Percentiles rank a stretch among this genome's conserved stretches.
These are phyloP conservation scores for Tenthredo distinguenda DNA, from an alignment of 2,888 invertebrate species.

Conservation along the genomic window DNA sequence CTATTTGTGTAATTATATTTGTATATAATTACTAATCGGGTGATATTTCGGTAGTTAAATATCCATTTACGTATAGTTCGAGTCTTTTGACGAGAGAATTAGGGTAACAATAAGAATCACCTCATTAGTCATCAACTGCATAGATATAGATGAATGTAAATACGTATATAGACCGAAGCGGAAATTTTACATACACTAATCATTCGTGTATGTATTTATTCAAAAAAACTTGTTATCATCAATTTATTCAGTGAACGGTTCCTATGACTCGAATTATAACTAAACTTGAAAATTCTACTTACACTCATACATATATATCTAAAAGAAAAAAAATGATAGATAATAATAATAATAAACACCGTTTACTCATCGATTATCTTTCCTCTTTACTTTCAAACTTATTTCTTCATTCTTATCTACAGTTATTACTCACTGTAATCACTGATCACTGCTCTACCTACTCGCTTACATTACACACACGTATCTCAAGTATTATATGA, in stretches of 20 bases:
- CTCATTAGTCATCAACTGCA: background rate
- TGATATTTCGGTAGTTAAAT: background rate
- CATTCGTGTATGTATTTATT: no score
- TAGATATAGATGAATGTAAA: no score
- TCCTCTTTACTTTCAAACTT: background rate
- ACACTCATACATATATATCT: background rate
- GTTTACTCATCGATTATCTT: background rate
- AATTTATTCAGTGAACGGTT: no score
- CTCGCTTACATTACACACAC: background rate
- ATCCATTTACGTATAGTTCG: no score
- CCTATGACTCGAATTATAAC: no score
- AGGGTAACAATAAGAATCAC: background rate
- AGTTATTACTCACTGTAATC: constrained; percentile 1
- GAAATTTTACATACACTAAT: no score
- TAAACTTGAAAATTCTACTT: no score
- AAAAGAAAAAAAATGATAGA: background rate
- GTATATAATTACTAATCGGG: background rate
- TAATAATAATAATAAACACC: background rate
- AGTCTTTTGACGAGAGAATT: background rate
- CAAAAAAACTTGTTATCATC: no score
- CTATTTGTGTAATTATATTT: no score
- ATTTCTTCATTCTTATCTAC: background rate
- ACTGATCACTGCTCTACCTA: background rate
- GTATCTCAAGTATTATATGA: background rate
- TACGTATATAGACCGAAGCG: no score